These are phyloP conservation scores for Aphelocoma californica DNA, from an alignment of 2,797 vertebrate species.

Conservation along the genomic window DNA sequence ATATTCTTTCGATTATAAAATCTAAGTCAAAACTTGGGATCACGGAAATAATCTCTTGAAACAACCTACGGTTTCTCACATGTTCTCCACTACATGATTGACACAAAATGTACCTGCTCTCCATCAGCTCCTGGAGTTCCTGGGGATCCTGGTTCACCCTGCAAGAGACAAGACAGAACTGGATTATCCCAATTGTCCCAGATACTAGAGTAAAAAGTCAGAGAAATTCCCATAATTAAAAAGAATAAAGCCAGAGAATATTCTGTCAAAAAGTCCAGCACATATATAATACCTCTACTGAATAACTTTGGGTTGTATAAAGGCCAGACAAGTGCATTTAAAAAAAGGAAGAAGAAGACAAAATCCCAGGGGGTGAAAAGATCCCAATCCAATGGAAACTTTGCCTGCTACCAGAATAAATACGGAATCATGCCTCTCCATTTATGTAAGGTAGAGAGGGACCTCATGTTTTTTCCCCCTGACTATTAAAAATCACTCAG, in stretches of 20 bases:
- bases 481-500: neutral
- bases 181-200: neutral
- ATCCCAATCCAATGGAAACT: neutral
- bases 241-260: neutral
- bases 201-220: neutral
- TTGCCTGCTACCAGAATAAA: neutral
- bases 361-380: neutral
- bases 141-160: conserved; percentile 92
- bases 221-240: neutral
- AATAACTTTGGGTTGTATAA: neutral
- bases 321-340: neutral
- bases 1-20: neutral
- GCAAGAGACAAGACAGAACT: conserved; percentile 33
- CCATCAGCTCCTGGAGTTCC: conserved; percentile 91
- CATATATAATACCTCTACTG: no score
- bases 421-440: accelerated
- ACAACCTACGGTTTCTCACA: neutral
- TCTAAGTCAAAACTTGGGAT: neutral
- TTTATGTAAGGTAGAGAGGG: neutral
- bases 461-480: neutral
- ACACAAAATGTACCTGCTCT: conserved; percentile 83
- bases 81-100: neutral
- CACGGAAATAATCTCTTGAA: neutral
- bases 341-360: neutral
- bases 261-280: neutral